These are phyloP conservation scores for Tenthredo mesomela DNA, from an alignment of 2,888 invertebrate genomes.

Conservation along the genomic window DNA sequence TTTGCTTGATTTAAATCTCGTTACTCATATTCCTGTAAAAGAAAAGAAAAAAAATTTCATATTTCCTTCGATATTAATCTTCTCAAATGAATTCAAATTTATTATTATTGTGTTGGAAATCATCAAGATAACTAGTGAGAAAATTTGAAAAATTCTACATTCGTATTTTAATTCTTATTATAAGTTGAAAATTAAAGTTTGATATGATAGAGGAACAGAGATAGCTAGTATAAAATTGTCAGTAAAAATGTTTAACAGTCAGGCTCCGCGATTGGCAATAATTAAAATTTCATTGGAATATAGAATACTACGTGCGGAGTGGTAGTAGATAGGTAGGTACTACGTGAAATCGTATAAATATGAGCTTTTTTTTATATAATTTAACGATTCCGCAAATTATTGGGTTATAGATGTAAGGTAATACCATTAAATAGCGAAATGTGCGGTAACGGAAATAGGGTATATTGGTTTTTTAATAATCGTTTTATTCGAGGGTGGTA, in stretches of 20 bases:
- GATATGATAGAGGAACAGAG: neutral
- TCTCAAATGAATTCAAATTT: neutral
- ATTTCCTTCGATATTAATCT: neutral
- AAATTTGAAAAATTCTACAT: neutral
- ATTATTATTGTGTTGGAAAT: neutral
- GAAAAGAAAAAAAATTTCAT: neutral
- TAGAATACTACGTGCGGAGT: neutral
- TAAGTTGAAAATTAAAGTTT: neutral
- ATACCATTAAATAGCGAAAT: conserved; percentile 1
- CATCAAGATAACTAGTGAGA: neutral
- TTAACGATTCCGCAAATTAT: conserved; percentile 34
- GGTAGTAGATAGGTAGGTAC: neutral
- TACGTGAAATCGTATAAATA: neutral
- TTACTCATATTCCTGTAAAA: neutral
- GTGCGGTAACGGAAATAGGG: conserved; percentile 27
- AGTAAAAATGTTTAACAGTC: neutral
- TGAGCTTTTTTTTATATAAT: neutral
- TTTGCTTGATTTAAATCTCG: too few relatives aligned
- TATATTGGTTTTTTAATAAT: conserved; percentile 37
- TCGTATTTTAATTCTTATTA: neutral
- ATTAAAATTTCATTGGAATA: neutral
- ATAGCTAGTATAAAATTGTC: neutral
- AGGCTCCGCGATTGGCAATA: neutral
- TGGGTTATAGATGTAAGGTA: neutral
- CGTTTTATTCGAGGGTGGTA: conserved; percentile 33